Base-by-base conservation (phyloP, 2,888 invertebrate genomes). In the Uropetala carovei region DNA sequence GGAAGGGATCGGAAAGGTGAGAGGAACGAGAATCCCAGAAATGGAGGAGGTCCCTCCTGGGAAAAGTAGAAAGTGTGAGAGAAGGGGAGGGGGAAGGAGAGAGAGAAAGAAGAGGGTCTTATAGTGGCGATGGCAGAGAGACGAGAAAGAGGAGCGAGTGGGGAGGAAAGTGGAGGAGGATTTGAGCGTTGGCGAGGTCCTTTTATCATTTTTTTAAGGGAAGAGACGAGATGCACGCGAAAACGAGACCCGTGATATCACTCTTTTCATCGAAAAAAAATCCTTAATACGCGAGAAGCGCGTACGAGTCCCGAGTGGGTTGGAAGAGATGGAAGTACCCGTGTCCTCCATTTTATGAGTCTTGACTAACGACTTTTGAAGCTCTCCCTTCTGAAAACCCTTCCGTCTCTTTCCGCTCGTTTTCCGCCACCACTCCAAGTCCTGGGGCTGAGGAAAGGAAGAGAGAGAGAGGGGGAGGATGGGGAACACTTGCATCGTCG, bases 311-410 rank as follows among this genome's bases (percentile, higher is more conserved):
- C 30, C 30, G 68, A 89, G 56, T 16, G 75, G 16, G 43, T 43
- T 43, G 43, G 43, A 43, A 43, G 43, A 43, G 43, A 43, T 43
- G 83, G 56, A 56, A n/a, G 30, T 60, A 64, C n/a, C 64, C 89
- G 64, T 64, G 89, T 43, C 43, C 89, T 22, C 89, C 18, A 60
- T 89, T 89, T 89, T 64, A 60, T 89, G 68, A 60, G 68, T 60
- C 60, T 64, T 68, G 89, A 89, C 89, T 89, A 89, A 89, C 89
- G 89, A 89, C 89, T 89, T 89, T 89, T 64, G 89, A 89, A 89
- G 60, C 43, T 89, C 64, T 89, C 57, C n/a, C 56, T n/a, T 57
- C 43, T 57, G 18, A 27, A 75, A 27, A 11, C 64, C 64, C 64
- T 89, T 59, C 57, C 7, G n/a, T 27, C 30, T 60, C 60, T 27